Evolutionary conservation across 2,888 invertebrate genomes (phyloP).

Genomic region (Esperia sulphurella): DNA sequence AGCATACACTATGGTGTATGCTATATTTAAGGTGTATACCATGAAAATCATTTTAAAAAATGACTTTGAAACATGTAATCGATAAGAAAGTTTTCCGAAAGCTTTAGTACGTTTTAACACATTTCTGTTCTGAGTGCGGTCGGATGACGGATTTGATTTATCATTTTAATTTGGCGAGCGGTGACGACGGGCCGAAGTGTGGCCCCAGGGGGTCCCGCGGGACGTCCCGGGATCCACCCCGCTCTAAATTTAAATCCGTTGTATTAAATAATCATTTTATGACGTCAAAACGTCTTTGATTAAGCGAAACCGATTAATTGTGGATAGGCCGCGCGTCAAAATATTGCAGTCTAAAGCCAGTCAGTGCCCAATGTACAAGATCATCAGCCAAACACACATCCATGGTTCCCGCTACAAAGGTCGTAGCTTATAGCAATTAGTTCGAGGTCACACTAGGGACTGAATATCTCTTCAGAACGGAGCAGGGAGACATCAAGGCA

Average conservation of each 20-base stretch:
- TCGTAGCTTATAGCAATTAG: not conserved
- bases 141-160: slow-evolving; percentile 71
- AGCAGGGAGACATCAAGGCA: slow-evolving; percentile 5
- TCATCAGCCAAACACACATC: too few relatives aligned
- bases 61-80: not conserved
- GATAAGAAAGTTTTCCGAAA: not conserved
- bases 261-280: slow-evolving; percentile 58
- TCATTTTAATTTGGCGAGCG: slow-evolving; percentile 72
- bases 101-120: not conserved
- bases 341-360: too few relatives aligned
- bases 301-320: slow-evolving; percentile 35
- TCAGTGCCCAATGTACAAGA: too few relatives aligned
- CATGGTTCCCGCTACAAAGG: too few relatives aligned
- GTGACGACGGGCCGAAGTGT: slow-evolving; percentile 58
- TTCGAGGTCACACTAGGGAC: not conserved
- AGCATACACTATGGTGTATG: too few relatives aligned
- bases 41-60: not conserved
- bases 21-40: too few relatives aligned
- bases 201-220: slow-evolving; percentile 42
- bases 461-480: slow-evolving; percentile 2
- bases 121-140: slow-evolving; percentile 22
- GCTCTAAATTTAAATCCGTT: slow-evolving; percentile 58
- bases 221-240: slow-evolving; percentile 43
- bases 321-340: too few relatives aligned
- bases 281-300: slow-evolving; percentile 17